A percentile compares a stretch with the other conserved stretches of the same genome.
Evolutionary conservation across 1,140 invertebrate genomes (phyloP).

Genomic region (Drosophila sproati): DNA sequence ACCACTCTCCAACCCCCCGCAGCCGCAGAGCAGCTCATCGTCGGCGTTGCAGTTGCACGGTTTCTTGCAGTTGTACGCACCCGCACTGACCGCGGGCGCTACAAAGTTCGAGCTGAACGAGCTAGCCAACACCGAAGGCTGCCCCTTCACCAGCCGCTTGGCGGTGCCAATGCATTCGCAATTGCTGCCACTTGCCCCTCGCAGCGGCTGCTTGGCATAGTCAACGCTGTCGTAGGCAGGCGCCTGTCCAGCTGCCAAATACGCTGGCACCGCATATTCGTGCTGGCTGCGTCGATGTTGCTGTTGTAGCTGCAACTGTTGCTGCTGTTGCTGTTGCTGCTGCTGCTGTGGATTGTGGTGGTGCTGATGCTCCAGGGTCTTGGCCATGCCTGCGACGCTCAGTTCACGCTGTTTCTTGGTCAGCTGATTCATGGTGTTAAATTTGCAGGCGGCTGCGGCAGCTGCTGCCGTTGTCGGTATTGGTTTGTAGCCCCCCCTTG

Average conservation of each 20-base stretch:
- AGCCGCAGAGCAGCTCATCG: constrained; percentile 63
- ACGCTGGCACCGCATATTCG: constrained; percentile 81
- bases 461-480: constrained; percentile 71
- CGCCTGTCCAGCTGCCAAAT: constrained; percentile 47
- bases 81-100: constrained; percentile 86
- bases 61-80: constrained; percentile 84
- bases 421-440: constrained; percentile 78
- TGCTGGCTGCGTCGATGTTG: constrained; percentile 75
- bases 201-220: constrained; percentile 68
- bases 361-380: constrained; percentile 71
- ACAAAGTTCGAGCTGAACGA: constrained; percentile 88
- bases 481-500: constrained; percentile 69
- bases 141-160: constrained; percentile 64
- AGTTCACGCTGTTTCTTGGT: constrained; percentile 71
- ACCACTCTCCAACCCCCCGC: constrained; percentile 79
- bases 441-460: constrained; percentile 75
- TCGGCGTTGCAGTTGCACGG: constrained; percentile 74
- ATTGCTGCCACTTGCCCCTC: constrained; percentile 30
- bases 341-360: constrained; percentile 63
- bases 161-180: constrained; percentile 69
- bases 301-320: constrained; percentile 39
- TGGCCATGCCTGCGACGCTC: constrained; percentile 67
- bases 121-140: constrained; percentile 85
- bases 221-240: constrained; percentile 77
- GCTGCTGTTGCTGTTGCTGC: constrained; percentile 43